Percentiles rank a stretch among this genome's conserved stretches.
phyloP scores from a whole-genome alignment of 2,797 vertebrate species.

The Sphenodon punctatus region DNA sequence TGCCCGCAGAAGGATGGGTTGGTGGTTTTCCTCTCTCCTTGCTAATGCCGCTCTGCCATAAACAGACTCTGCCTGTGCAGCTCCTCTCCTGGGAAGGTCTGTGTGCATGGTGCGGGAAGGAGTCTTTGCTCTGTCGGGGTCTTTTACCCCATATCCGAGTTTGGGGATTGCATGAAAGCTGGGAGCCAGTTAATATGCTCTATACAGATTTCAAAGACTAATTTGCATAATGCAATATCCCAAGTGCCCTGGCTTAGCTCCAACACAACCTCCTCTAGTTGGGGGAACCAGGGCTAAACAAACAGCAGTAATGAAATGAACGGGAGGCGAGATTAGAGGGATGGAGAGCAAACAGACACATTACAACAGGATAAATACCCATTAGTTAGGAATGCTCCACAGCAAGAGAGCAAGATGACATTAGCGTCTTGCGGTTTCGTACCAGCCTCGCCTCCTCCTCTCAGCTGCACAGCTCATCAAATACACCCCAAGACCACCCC shows the following conservation, averaged over 20 bases:
- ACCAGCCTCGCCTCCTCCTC: not conserved
- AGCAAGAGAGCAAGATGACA: fast-evolving
- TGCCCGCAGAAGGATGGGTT: not conserved
- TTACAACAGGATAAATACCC: conserved; percentile 56
- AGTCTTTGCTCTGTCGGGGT: not conserved
- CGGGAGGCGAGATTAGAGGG: conserved; percentile 51
- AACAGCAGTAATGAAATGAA: conserved; percentile 61
- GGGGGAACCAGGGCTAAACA: conserved; percentile 65
- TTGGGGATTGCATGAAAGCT: not conserved
- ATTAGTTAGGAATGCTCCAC: conserved; percentile 27
- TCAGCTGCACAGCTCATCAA: not conserved
- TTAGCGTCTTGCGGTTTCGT: not conserved
- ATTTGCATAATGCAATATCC: conserved; percentile 85
- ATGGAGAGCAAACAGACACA: conserved; percentile 53
- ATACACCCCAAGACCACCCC: fast-evolving
- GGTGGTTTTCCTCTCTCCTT: not conserved
- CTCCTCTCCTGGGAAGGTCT: fast-evolving
- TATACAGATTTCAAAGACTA: conserved; percentile 17
- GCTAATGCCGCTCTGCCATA: fast-evolving
- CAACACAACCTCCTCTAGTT: conserved; percentile 59
- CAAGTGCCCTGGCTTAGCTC: conserved; percentile 64
- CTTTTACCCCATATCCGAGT: not conserved
- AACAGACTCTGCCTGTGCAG: not conserved
- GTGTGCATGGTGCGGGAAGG: fast-evolving
- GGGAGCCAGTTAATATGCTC: conserved; percentile 5